A percentile compares a stretch with the other conserved stretches of the same genome.
Evolutionary conservation across 2,888 invertebrate species (phyloP).

Genomic region (Adelognathus sp.): DNA sequence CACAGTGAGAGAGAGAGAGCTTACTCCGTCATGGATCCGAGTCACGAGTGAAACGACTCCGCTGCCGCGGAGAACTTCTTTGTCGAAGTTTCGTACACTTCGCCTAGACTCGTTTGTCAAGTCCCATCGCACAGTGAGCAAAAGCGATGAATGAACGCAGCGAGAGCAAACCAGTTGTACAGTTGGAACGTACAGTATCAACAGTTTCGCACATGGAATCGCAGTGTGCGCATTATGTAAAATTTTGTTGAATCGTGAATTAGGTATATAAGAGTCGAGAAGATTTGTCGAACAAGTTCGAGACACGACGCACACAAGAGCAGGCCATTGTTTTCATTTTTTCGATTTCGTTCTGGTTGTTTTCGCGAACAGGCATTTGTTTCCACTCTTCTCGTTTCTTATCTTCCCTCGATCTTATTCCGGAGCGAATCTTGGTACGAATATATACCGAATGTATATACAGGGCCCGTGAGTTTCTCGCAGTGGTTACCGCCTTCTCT

Average conservation of each 20-base stretch:
- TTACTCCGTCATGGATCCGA: conserved; percentile 32
- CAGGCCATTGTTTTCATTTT: background rate
- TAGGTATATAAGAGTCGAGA: background rate
- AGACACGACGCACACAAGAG: background rate
- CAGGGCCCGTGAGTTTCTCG: conserved; percentile 3
- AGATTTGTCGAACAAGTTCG: conserved; percentile 16
- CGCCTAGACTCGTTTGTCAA: conserved; percentile 20
- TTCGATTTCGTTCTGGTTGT: background rate
- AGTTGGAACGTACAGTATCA: conserved; percentile 12
- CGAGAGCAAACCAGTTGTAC: conserved; percentile 34
- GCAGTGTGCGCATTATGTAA: background rate
- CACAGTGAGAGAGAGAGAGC: background rate
- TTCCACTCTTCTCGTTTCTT: conserved; percentile 32
- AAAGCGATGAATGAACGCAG: conserved; percentile 44
- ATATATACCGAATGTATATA: background rate
- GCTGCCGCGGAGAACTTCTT: conserved; percentile 39
- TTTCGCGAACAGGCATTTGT: conserved; percentile 21
- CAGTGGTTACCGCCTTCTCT: conserved; percentile 17
- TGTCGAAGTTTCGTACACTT: conserved; percentile 46
- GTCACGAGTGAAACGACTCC: conserved; percentile 37
- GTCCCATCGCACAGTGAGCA: conserved; percentile 21
- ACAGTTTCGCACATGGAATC: background rate
- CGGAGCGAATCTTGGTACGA: conserved; percentile 40
- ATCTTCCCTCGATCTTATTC: conserved; percentile 43
- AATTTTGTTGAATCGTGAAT: background rate